Evolutionary conservation across 1,140 invertebrate species (phyloP), one percentile per base, ranked within the genome.

Genomic region (Phortica variegata): DNA sequence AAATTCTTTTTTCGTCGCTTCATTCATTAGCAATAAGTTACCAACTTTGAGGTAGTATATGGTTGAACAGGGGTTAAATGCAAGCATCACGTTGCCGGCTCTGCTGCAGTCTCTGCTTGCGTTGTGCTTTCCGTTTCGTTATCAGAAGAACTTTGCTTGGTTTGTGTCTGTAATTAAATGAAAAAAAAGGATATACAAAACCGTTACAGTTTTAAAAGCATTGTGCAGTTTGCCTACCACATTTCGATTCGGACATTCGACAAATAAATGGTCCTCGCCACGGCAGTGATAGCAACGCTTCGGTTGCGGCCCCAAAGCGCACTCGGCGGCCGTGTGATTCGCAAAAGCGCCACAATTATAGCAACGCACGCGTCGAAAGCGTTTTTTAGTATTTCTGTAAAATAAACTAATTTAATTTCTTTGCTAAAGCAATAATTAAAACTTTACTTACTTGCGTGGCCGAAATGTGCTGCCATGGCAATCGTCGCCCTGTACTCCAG

Each of bases 301-400:
- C 61, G 91, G 90, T 78, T 91, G 85, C 45, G 91, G 90, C 12
- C 88, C 90, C 69, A 89, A 79, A 47, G 83, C 84, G 75, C 91
- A 94, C 75, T 92, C 91, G 33, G 89, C 86, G 17, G 91, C 91
- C 68, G 93, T 88, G 76, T 94, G 91, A 77, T 92, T 93, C 20
- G 89, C 87, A 73, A 93, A 91, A 75, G 93, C 90, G 5, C 91
- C 91, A 71, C 91, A 93, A 73, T 94, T 93, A 77, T 93, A 94
- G 77, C 90, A 93, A 65, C 91, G 91, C 69, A 92, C 87, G 82
- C 91, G 91, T 62, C 86, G 82, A 75, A 87, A 87, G 52, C 89
- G 83, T 77, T 90, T 91, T 69, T 89, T 88, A 8, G 58, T 31
- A 86, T 68, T 68, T 37, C 63, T 68, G 83, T 16, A 6, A 16